A percentile compares a stretch with the other conserved stretches of the same genome.
These are phyloP conservation scores for Sebastes umbrosus DNA, from an alignment of 2,797 vertebrate genomes.

Conservation along the genomic window DNA sequence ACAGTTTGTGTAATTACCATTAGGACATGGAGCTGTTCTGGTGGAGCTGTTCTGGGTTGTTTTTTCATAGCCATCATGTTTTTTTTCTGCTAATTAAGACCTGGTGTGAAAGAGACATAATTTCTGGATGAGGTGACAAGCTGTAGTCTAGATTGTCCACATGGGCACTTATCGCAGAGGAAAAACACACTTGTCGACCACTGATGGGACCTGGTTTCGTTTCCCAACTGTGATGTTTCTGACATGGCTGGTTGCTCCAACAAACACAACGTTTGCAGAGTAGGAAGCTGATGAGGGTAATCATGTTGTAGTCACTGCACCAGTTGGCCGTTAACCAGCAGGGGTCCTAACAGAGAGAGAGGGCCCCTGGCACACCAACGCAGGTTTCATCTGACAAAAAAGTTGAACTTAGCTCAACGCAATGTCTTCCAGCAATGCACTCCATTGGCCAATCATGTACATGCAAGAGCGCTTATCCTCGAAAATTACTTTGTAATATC, in stretches of 20 bases:
- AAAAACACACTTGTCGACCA: neutral
- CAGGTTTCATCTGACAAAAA: neutral
- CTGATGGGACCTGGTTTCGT: neutral
- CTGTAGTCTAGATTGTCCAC: neutral
- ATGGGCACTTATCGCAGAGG: neutral
- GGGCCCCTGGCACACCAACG: too few species aligned
- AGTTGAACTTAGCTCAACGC: neutral
- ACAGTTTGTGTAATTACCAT: neutral
- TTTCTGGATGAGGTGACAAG: neutral
- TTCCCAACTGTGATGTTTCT: constrained; percentile 6
- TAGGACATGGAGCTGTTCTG: neutral
- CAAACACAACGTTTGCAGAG: constrained; percentile 8
- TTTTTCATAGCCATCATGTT: neutral
- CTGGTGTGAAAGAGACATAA: neutral
- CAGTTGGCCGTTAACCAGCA: neutral
- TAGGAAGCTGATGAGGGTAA: constrained; percentile 19
- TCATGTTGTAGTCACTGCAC: neutral
- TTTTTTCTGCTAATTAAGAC: neutral
- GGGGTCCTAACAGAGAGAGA: neutral
- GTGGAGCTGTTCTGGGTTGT: neutral
- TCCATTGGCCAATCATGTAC: neutral
- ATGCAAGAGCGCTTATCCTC: neutral
- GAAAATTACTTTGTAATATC: neutral
- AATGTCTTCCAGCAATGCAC: neutral
- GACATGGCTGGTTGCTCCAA: neutral